Percentiles rank a stretch among this genome's conserved stretches.
These are phyloP conservation scores for Ectropis crepuscularia DNA, from an alignment of 2,888 invertebrate genomes.

Conservation along the genomic window DNA sequence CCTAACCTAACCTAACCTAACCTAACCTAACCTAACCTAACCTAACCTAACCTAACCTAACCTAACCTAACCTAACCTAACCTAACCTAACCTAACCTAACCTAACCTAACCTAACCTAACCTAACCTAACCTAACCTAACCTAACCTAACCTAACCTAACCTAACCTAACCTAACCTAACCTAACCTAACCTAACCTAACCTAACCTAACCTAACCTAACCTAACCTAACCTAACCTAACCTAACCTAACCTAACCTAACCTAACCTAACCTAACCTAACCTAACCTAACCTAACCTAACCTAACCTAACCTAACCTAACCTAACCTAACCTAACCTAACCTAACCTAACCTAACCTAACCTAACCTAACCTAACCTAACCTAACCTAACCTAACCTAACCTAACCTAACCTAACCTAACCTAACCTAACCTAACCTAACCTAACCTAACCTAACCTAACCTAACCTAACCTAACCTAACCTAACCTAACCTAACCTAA, in stretches of 20 bases:
- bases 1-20: constrained; percentile 40
- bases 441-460: constrained; percentile 28
- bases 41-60: constrained; percentile 35
- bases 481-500: constrained; percentile 23
- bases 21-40: constrained; percentile 38
- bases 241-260: constrained; percentile 30
- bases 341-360: constrained; percentile 30
- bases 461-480: constrained; percentile 27
- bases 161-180: constrained; percentile 38
- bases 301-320: constrained; percentile 24
- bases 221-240: constrained; percentile 34
- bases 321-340: constrained; percentile 20
- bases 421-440: constrained; percentile 28
- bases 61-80: constrained; percentile 34
- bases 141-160: constrained; percentile 36
- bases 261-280: constrained; percentile 26
- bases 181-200: constrained; percentile 38
- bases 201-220: constrained; percentile 34
- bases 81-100: constrained; percentile 33
- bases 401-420: constrained; percentile 26
- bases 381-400: constrained; percentile 32
- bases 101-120: constrained; percentile 36
- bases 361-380: constrained; percentile 33
- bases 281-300: constrained; percentile 25
- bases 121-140: constrained; percentile 36